Percentiles rank a stretch among this genome's conserved stretches.
Evolutionary conservation across 2,888 invertebrate genomes (phyloP).

Genomic region (Galerucella nymphaeae): DNA sequence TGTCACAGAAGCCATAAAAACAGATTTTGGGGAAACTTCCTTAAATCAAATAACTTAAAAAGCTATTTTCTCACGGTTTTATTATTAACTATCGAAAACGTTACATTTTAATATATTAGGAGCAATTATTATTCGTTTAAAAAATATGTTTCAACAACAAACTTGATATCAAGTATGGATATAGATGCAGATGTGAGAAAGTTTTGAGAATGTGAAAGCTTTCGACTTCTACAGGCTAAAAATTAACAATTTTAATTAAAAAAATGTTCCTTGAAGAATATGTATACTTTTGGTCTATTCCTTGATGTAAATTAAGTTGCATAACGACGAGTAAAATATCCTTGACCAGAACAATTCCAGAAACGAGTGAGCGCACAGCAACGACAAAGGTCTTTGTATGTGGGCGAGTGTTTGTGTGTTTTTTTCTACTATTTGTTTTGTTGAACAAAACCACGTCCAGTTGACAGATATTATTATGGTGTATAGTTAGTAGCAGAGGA

Average conservation of each 20-base stretch:
- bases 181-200: not conserved
- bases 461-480: conserved; percentile 25
- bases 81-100: not conserved
- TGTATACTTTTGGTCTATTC: too few species aligned
- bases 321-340: not conserved
- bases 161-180: not conserved
- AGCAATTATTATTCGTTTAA: not conserved
- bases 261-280: not conserved
- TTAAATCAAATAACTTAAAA: not conserved
- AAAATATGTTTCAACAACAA: not conserved
- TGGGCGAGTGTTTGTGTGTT: conserved; percentile 20
- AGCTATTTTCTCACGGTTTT: not conserved
- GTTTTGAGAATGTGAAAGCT: not conserved
- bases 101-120: not conserved
- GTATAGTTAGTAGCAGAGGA: conserved; percentile 23
- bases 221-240: not conserved
- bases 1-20: conserved; percentile 20
- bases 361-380: conserved; percentile 23
- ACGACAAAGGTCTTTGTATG: conserved; percentile 23
- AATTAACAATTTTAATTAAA: not conserved
- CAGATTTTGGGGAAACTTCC: conserved; percentile 12
- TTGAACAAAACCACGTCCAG: conserved; percentile 24
- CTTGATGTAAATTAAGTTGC: not conserved
- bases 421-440: conserved; percentile 19
- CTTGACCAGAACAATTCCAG: conserved; percentile 8